Conservation (phyloP, 2,797 vertebrate species). For the Gobionotothen gibberifrons region DNA sequence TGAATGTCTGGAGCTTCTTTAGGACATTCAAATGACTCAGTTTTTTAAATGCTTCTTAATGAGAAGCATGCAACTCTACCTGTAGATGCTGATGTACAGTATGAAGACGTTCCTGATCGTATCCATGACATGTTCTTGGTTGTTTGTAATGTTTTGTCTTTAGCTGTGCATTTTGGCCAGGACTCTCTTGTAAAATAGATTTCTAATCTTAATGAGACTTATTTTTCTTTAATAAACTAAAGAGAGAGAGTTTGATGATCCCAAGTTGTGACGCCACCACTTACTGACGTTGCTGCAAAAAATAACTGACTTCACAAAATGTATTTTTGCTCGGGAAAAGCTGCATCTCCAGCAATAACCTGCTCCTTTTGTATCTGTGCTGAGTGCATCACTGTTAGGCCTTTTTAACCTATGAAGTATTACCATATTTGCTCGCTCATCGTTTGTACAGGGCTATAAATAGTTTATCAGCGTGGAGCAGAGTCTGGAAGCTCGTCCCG, state of each 20-base stretch:
- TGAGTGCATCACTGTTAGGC: slow-evolving; percentile 16
- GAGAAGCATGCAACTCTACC: too few species aligned
- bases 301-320: slow-evolving; percentile 25
- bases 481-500: neutral
- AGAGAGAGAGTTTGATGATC: slow-evolving; percentile 7
- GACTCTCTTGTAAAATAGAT: too few species aligned
- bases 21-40: too few species aligned
- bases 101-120: too few species aligned
- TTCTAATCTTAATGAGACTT: too few species aligned
- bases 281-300: slow-evolving; percentile 6
- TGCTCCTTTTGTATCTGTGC: slow-evolving; percentile 37
- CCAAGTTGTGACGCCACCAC: slow-evolving; percentile 5
- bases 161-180: too few species aligned
- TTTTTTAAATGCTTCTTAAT: too few species aligned
- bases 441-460: slow-evolving; percentile 59
- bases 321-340: slow-evolving; percentile 7
- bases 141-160: too few species aligned
- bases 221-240: too few species aligned
- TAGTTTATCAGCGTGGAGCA: slow-evolving; percentile 32
- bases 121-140: too few species aligned
- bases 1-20: too few species aligned
- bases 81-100: too few species aligned
- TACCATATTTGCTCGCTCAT: slow-evolving; percentile 67
- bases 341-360: slow-evolving; percentile 35
- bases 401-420: slow-evolving; percentile 64